These are phyloP conservation scores for Deilephila elpenor DNA, from an alignment of 2,888 invertebrate genomes.

Conservation along the genomic window DNA sequence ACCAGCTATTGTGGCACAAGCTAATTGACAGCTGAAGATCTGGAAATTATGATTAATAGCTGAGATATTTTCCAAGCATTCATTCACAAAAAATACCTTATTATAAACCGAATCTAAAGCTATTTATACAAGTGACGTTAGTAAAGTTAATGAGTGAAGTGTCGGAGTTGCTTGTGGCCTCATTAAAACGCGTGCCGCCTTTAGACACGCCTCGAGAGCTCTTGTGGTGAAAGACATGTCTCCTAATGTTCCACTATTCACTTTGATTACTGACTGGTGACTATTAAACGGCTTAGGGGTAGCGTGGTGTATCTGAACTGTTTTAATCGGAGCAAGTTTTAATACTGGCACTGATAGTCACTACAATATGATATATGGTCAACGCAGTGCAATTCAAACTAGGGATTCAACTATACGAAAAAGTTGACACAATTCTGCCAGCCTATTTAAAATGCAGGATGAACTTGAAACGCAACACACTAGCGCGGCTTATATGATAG, in stretches of 20 bases:
- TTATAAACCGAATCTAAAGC: not conserved
- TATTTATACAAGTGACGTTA: not conserved
- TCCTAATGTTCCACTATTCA: not conserved
- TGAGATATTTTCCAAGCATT: too few species aligned
- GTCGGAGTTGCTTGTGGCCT: not conserved
- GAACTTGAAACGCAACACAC: too few species aligned
- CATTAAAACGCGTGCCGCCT: constrained; percentile 16
- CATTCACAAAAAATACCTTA: not conserved
- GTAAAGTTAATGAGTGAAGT: not conserved
- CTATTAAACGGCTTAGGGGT: not conserved
- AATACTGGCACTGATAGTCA: not conserved
- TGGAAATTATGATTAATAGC: too few species aligned
- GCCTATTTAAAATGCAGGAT: too few species aligned
- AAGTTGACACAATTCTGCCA: too few species aligned
- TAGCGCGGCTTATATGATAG: too few species aligned
- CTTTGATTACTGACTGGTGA: constrained; percentile 12
- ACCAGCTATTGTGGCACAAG: too few species aligned
- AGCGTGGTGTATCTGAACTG: not conserved
- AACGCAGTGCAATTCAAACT: too few species aligned
- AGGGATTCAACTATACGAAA: too few species aligned
- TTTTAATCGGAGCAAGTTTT: not conserved
- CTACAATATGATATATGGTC: not conserved
- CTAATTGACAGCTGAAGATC: too few species aligned
- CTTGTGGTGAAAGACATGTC: not conserved
- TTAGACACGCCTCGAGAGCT: not conserved